phyloP scores from a whole-genome alignment of 1,140 invertebrate species.

The Eueides isabella region DNA sequence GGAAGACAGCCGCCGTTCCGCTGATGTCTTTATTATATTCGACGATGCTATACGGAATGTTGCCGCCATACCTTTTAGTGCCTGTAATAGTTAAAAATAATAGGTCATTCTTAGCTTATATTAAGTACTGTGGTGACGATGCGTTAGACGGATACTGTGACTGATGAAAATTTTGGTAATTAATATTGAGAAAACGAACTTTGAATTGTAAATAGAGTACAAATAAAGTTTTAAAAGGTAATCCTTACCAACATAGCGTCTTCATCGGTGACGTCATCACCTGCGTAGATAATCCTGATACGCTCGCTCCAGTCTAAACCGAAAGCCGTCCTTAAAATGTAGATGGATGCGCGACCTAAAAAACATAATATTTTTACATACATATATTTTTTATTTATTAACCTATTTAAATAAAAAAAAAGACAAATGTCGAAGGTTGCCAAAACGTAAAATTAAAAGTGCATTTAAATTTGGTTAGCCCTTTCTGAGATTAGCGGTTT shows the following conservation, averaged over 20 bases:
- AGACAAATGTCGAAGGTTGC: too few species aligned
- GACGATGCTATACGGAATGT: slow-evolving; percentile 94
- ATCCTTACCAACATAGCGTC: slow-evolving; percentile 92
- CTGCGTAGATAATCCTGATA: slow-evolving; percentile 94
- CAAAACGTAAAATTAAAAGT: too few species aligned
- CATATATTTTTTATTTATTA: too few species aligned
- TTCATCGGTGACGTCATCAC: slow-evolving; percentile 95
- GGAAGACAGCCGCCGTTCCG: slow-evolving; percentile 91
- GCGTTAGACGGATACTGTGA: too few species aligned
- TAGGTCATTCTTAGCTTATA: not conserved
- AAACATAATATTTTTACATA: slow-evolving; percentile 4
- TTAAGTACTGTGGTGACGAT: too few species aligned
- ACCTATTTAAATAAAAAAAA: too few species aligned
- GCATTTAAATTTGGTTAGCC: too few species aligned
- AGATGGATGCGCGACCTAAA: slow-evolving; percentile 91
- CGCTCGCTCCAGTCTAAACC: slow-evolving; percentile 95
- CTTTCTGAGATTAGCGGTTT: too few species aligned
- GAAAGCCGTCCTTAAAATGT: slow-evolving; percentile 94
- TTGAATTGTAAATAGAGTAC: not conserved
- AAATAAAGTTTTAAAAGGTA: not conserved
- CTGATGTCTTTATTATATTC: slow-evolving; percentile 92
- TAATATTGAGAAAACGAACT: not conserved
- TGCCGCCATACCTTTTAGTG: slow-evolving; percentile 94
- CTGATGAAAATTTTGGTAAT: too few species aligned
- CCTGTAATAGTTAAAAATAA: slow-evolving; percentile 73